phyloP scores from a whole-genome alignment of 2,797 vertebrate species.

The Micromesistius poutassou region DNA sequence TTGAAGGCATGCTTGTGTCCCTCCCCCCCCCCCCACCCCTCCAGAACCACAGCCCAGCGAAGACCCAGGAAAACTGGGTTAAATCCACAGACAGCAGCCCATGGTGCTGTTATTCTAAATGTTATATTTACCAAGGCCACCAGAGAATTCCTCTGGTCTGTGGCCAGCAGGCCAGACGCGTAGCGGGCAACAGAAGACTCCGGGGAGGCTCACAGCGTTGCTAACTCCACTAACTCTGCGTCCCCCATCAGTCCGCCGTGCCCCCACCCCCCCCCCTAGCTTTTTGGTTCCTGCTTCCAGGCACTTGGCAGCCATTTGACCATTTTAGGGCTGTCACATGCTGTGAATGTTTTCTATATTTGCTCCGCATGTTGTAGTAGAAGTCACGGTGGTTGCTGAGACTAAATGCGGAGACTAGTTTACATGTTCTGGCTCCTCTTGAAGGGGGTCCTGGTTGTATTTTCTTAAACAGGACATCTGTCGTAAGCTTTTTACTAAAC shows the following conservation, averaged over 20 bases:
- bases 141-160: slow-evolving; percentile 73
- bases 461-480: slow-evolving; percentile 30
- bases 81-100: slow-evolving; percentile 69
- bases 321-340: slow-evolving; percentile 56
- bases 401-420: slow-evolving; percentile 25
- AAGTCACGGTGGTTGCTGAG: slow-evolving; percentile 32
- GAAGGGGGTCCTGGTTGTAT: slow-evolving; percentile 24
- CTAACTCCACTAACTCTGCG: slow-evolving; percentile 20
- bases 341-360: slow-evolving; percentile 44
- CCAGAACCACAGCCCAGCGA: slow-evolving; percentile 57
- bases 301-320: slow-evolving; percentile 30
- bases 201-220: slow-evolving; percentile 46
- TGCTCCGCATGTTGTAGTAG: slow-evolving; percentile 31
- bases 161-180: slow-evolving; percentile 61
- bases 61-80: slow-evolving; percentile 71
- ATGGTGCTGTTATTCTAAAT: slow-evolving; percentile 72
- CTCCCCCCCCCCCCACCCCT: slow-evolving; percentile 18
- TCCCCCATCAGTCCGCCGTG: slow-evolving; percentile 15
- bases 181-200: slow-evolving; percentile 48
- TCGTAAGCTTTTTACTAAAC: slow-evolving; percentile 23
- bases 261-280: slow-evolving; percentile 39
- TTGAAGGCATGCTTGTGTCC: slow-evolving; percentile 58
- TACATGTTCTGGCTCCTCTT: slow-evolving; percentile 48
- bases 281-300: slow-evolving; percentile 35
- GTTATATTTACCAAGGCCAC: slow-evolving; percentile 74